A percentile compares a stretch with the other conserved stretches of the same genome.
phyloP scores from a whole-genome alignment of 2,113 vertebrate genomes.

The Prochilodus magdalenae region DNA sequence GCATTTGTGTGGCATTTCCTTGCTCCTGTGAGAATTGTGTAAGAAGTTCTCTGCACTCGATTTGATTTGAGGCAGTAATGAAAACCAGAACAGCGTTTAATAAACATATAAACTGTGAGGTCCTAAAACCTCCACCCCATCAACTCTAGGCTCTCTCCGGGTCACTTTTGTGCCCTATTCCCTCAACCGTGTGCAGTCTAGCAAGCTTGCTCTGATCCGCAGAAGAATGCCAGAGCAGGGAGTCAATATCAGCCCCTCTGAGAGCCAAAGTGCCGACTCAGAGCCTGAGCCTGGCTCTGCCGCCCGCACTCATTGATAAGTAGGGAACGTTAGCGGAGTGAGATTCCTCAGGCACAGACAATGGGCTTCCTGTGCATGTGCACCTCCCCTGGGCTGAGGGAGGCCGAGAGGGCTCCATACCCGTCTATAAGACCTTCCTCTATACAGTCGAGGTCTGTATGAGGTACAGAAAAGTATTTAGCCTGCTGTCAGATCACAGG shows the following conservation, averaged over 20 bases:
- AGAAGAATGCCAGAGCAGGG: constrained; percentile 77
- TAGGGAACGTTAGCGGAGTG: constrained; percentile 40
- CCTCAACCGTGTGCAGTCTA: constrained; percentile 47
- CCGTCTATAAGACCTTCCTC: constrained; percentile 28
- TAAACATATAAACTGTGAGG: not conserved
- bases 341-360: constrained; percentile 60
- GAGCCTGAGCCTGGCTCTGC: constrained; percentile 7
- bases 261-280: constrained; percentile 52
- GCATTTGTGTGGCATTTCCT: not conserved
- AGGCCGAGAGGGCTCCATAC: constrained; percentile 12
- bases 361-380: constrained; percentile 56
- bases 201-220: constrained; percentile 71
- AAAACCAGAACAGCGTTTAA: constrained; percentile 3
- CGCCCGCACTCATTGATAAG: constrained; percentile 51
- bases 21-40: not conserved
- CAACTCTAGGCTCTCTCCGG: not conserved
- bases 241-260: constrained; percentile 76
- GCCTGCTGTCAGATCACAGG: not conserved
- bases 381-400: constrained; percentile 29
- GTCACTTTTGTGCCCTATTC: constrained; percentile 7
- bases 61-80: not conserved
- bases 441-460: constrained; percentile 3
- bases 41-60: not conserved
- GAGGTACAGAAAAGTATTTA: not conserved
- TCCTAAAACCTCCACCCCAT: constrained; percentile 7